A percentile compares a stretch with the other conserved stretches of the same genome.
Evolutionary conservation across 2,888 invertebrate species (phyloP).

Genomic region (Pinctada fucata): DNA sequence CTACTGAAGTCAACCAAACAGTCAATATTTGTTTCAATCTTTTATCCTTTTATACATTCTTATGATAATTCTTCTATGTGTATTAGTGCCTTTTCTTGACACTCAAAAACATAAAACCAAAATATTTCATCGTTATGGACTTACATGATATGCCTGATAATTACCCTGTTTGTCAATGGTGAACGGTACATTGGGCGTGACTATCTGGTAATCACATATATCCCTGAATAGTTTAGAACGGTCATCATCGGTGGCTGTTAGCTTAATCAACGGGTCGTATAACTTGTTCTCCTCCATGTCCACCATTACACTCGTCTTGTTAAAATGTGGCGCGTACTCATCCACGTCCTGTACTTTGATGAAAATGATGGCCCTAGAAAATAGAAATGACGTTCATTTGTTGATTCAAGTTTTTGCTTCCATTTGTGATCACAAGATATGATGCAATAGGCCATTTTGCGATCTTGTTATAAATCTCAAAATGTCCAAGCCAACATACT

Average conservation of each 20-base stretch:
- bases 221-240: slow-evolving; percentile 96
- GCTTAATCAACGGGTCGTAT: slow-evolving; percentile 89
- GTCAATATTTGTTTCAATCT: too few species aligned
- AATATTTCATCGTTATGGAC: too few species aligned
- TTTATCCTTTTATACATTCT: too few species aligned
- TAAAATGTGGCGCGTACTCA: slow-evolving; percentile 94
- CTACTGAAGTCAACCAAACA: too few species aligned
- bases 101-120: too few species aligned
- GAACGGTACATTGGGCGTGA: slow-evolving; percentile 93
- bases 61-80: too few species aligned
- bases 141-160: slow-evolving; percentile 36
- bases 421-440: too few species aligned
- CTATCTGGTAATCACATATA: slow-evolving; percentile 97
- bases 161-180: slow-evolving; percentile 92
- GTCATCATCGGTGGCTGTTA: slow-evolving; percentile 94
- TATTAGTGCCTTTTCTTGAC: too few species aligned
- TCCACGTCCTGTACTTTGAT: slow-evolving; percentile 97
- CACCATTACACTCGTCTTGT: slow-evolving; percentile 92
- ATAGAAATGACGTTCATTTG: slow-evolving; percentile 12
- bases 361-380: slow-evolving; percentile 89
- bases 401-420: too few species aligned
- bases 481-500: too few species aligned
- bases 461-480: too few species aligned
- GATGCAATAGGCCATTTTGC: too few species aligned
- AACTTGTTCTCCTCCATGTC: slow-evolving; percentile 89